Evolutionary conservation across 2,113 vertebrate genomes (phyloP), one percentile per base, ranked within the genome.

Genomic region (Elanoides forficatus): DNA sequence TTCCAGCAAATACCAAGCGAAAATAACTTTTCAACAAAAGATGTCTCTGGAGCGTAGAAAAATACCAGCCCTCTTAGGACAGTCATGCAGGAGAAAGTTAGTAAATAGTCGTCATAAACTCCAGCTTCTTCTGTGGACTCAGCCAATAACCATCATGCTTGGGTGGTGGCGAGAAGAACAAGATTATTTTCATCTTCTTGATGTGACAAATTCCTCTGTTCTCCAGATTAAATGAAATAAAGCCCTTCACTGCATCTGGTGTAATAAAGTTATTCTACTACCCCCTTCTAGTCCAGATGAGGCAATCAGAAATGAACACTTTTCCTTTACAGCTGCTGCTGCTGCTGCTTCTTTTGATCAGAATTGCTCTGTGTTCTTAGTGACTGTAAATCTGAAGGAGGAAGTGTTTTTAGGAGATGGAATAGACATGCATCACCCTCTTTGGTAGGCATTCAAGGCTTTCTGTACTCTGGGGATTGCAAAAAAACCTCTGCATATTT

Each of bases 1-100:
- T 95, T 98, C 94, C 94, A 97, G 40, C 79, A 91, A 96, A 97
- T 97, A 95, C 81, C 83, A 97, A 98, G 95, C 82, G 96, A 96
- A 97, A 98, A 96, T 96, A 96, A 52, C 83, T 97, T 98, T 97
- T 95, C 92, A 97, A 68, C 63, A 76, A 84, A 94, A 97, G 88
- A 95, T 70, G 85, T 92, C 85, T 95, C 97, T 92, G 86, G 94
- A 92, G 84, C 19, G 22, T 45, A 96, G 93, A 62, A 97, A 95
- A 94, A 90, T 71, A 88, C 79, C 68, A 87, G 43, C 66, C 71
- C 45, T 93, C 62, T 83, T 70, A 71, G 60, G 72, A 86, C 43
- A 94, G 73, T 82, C 72, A 79, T 86, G 75, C 74, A 94, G 88
- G 92, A 94, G 90, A 96, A 98, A 91, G 95, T 97, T 91, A 89